Conservation (phyloP, 2,888 invertebrate genomes). For the Drosophila anomalipes region DNA sequence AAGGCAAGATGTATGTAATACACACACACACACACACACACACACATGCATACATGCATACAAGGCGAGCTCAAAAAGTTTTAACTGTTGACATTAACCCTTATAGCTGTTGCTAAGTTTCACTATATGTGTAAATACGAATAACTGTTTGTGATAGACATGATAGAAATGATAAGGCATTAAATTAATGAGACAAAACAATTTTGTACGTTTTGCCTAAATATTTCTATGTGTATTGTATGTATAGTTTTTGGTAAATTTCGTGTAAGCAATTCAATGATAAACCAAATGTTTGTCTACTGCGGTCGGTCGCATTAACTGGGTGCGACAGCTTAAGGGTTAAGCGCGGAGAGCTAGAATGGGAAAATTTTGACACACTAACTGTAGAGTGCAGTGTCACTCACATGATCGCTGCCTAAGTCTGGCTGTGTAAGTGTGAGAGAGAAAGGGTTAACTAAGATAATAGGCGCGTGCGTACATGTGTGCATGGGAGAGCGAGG, state of each 20-base stretch:
- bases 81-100: conserved; percentile 39
- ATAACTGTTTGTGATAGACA: not conserved
- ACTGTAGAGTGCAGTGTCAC: conserved; percentile 53
- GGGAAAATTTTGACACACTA: conserved; percentile 15
- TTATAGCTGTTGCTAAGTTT: not conserved
- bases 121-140: not conserved
- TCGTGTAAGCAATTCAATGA: conserved; percentile 39
- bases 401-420: conserved; percentile 3
- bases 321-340: conserved; percentile 32
- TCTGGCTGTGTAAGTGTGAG: conserved; percentile 13
- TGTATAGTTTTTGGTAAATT: not conserved
- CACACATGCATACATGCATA: not conserved
- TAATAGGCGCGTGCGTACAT: conserved; percentile 46
- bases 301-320: conserved; percentile 7
- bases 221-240: conserved; percentile 23
- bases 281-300: conserved; percentile 3
- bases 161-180: not conserved
- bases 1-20: conserved; percentile 22
- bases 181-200: not conserved
- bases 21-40: not conserved
- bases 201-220: not conserved
- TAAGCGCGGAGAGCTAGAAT: conserved; percentile 28
- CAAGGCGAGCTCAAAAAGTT: conserved; percentile 13
- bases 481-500: conserved; percentile 18
- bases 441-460: conserved; percentile 31